These are phyloP conservation scores for Hyperopisus bebe DNA, from an alignment of 2,113 vertebrate species.

Conservation along the genomic window DNA sequence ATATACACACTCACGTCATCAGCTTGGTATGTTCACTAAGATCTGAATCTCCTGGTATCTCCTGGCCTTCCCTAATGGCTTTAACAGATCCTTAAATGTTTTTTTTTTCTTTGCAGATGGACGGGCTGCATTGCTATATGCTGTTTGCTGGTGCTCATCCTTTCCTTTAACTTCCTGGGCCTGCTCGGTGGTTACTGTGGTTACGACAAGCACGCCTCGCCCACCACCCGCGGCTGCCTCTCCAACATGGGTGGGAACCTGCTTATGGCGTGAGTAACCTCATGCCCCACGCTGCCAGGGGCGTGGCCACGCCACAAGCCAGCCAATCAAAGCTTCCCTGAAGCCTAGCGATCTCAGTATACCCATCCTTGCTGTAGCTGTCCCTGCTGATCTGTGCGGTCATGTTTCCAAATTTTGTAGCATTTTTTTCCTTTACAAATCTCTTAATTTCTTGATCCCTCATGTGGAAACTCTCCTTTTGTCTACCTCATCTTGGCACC, in stretches of 20 bases:
- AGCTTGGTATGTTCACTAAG: neutral
- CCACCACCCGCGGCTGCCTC: conserved; percentile 82
- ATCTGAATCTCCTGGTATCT: neutral
- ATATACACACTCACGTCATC: neutral
- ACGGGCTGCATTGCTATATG: conserved; percentile 71
- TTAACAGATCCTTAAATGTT: too few species aligned
- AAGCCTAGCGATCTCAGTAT: neutral
- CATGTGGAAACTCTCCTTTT: too few species aligned
- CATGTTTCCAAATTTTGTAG: neutral
- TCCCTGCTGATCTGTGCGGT: neutral
- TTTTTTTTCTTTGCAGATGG: conserved; percentile 65
- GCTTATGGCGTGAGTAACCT: conserved; percentile 82
- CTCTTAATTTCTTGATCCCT: too few species aligned
- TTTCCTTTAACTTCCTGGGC: conserved; percentile 80
- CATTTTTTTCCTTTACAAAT: too few species aligned
- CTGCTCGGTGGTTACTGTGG: conserved; percentile 79
- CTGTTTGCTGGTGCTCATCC: conserved; percentile 72
- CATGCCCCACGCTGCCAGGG: neutral
- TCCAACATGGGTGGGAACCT: conserved; percentile 92
- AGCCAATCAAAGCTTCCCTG: neutral
- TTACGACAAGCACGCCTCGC: conserved; percentile 74
- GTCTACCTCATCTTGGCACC: neutral
- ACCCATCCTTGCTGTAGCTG: neutral
- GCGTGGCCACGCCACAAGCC: neutral
- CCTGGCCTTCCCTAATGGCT: neutral